Conservation (phyloP, 2,888 invertebrate species). For the Gortyna flavago region DNA sequence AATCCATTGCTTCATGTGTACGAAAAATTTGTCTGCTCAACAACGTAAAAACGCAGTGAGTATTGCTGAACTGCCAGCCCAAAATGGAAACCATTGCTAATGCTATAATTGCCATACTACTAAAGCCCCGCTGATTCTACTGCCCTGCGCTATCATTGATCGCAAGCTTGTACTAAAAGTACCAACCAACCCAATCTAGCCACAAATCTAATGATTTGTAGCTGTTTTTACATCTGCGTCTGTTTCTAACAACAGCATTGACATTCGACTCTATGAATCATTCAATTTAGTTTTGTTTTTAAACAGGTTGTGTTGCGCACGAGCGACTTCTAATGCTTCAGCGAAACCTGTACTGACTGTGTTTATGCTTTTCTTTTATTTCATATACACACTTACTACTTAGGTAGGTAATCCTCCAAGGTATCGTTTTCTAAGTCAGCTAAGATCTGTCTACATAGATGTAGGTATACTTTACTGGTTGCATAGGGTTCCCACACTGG, state of each 20-base stretch:
- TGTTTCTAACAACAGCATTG: slow-evolving; percentile 53
- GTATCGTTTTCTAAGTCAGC: slow-evolving; percentile 1
- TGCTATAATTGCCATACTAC: background rate
- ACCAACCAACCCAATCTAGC: slow-evolving; percentile 6
- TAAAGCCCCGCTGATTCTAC: background rate
- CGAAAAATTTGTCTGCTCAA: background rate
- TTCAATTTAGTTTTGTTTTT: slow-evolving; percentile 50
- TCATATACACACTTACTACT: background rate
- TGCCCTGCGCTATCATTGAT: background rate
- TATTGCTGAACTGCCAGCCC: too few relatives aligned
- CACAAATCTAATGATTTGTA: slow-evolving; percentile 44
- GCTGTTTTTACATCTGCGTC: slow-evolving; percentile 46
- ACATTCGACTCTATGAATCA: slow-evolving; percentile 62
- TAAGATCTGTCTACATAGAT: background rate
- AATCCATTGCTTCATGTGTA: background rate
- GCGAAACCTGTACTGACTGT: slow-evolving; percentile 35
- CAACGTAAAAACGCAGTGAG: too few relatives aligned
- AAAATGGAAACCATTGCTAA: background rate
- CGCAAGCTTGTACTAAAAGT: background rate
- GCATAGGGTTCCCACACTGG: background rate
- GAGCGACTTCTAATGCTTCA: slow-evolving; percentile 36
- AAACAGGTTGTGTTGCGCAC: slow-evolving; percentile 47
- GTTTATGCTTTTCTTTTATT: slow-evolving; percentile 10
- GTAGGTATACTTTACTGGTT: background rate
- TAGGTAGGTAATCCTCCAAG: background rate